Evolutionary conservation across 1,140 invertebrate species (phyloP).

Genomic region (Globodera rostochiensis): DNA sequence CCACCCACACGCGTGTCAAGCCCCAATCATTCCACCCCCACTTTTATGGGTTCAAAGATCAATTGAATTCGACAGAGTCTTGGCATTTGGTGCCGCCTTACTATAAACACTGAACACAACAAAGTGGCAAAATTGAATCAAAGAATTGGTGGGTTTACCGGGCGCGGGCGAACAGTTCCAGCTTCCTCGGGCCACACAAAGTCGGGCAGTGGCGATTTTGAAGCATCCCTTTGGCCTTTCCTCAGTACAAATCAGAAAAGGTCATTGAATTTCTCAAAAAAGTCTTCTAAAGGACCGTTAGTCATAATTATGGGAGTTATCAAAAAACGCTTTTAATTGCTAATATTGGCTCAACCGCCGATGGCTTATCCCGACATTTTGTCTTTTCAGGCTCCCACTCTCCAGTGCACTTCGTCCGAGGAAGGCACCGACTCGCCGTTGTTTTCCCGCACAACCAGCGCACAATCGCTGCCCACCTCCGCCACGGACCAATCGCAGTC

Average conservation of each 20-base stretch:
- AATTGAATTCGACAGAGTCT: not conserved
- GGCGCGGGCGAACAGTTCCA: not conserved
- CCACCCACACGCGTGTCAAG: too few species aligned
- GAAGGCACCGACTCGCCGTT: conserved; percentile 41
- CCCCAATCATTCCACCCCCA: not conserved
- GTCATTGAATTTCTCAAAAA: not conserved
- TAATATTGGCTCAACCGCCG: too few species aligned
- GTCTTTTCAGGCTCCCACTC: conserved; percentile 43
- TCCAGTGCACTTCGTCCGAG: conserved; percentile 51
- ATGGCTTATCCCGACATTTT: too few species aligned
- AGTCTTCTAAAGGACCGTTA: too few species aligned
- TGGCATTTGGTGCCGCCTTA: not conserved
- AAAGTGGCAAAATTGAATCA: not conserved
- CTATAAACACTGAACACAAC: too few species aligned
- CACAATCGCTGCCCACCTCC: conserved; percentile 38
- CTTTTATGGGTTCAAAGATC: not conserved
- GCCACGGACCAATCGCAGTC: conserved; percentile 4
- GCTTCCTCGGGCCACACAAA: not conserved
- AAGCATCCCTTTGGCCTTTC: not conserved
- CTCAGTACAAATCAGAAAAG: not conserved
- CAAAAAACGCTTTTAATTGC: too few species aligned
- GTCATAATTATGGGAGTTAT: too few species aligned
- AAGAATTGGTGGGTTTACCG: not conserved
- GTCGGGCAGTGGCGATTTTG: not conserved
- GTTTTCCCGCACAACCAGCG: conserved; percentile 35